These are phyloP conservation scores for Chrysotoxum bicinctum DNA, from an alignment of 2,888 invertebrate genomes.

Conservation along the genomic window DNA sequence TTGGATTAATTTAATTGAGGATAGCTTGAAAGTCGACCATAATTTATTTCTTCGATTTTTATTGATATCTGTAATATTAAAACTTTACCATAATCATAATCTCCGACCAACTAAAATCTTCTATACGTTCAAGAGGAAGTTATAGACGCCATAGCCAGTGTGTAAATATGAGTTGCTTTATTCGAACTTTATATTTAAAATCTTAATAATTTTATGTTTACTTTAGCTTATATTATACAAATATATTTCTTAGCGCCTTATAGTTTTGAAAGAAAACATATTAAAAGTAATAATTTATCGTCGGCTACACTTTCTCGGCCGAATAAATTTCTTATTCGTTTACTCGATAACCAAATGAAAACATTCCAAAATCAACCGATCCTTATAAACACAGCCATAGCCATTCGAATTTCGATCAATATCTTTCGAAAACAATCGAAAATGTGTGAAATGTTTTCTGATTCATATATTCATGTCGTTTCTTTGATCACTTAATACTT, in stretches of 20 bases:
- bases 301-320: slow-evolving; percentile 28
- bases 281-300: slow-evolving; percentile 52
- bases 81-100: no score
- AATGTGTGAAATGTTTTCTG: slow-evolving; percentile 32
- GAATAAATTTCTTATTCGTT: slow-evolving; percentile 1
- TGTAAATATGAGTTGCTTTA: slow-evolving; percentile 24
- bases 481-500: slow-evolving; percentile 74
- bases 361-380: slow-evolving; percentile 44
- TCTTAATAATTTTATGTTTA: slow-evolving; percentile 60
- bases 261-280: slow-evolving; percentile 58
- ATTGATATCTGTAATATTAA: no score
- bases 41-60: no score
- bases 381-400: slow-evolving; percentile 5
- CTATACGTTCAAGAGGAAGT: neutral
- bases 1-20: no score
- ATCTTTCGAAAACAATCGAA: slow-evolving; percentile 50
- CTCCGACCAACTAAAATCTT: no score
- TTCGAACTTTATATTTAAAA: slow-evolving; percentile 46
- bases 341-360: slow-evolving; percentile 45
- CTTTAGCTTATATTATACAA: slow-evolving; percentile 34
- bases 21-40: no score
- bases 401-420: slow-evolving; percentile 6
- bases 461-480: slow-evolving; percentile 58
- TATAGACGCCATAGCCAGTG: slow-evolving; percentile 1
- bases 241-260: slow-evolving; percentile 34